Evolutionary conservation across 2,797 vertebrate genomes (phyloP).

Genomic region (Mus minutoides): DNA sequence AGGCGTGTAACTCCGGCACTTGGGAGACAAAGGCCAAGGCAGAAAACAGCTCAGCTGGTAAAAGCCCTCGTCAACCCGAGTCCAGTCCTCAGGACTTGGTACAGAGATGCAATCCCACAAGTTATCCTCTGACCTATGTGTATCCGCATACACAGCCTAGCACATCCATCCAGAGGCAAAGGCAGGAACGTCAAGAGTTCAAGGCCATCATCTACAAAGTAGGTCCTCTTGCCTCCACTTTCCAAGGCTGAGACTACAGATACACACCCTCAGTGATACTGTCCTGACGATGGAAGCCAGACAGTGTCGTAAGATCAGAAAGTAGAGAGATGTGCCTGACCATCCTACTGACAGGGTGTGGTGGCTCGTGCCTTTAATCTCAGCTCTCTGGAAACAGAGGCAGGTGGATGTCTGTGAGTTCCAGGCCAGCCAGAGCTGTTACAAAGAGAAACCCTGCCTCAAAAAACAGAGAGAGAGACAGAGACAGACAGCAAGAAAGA

Average conservation of each 20-base stretch:
- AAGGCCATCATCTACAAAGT: background rate
- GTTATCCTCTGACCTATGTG: background rate
- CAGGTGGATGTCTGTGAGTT: background rate
- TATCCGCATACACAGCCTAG: background rate
- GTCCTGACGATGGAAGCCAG: background rate
- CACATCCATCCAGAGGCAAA: background rate
- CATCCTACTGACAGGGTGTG: background rate
- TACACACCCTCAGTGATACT: background rate
- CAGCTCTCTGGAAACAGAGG: background rate
- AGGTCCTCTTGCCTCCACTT: background rate
- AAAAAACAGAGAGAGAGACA: too few relatives aligned
- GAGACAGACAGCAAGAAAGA: too few relatives aligned
- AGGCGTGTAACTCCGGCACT: background rate
- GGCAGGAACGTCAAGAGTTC: background rate
- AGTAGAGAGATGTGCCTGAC: background rate
- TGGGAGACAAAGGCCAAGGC: too few relatives aligned
- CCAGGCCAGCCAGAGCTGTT: background rate
- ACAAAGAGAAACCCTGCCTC: background rate
- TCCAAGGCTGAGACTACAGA: background rate
- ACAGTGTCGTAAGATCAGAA: background rate
- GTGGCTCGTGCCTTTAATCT: background rate
- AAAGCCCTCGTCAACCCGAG: too few relatives aligned
- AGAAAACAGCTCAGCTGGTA: too few relatives aligned
- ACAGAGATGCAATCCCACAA: background rate
- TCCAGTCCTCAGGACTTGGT: background rate